Base-by-base conservation (phyloP, 2,113 vertebrate genomes). In the Panurus biarmicus region DNA sequence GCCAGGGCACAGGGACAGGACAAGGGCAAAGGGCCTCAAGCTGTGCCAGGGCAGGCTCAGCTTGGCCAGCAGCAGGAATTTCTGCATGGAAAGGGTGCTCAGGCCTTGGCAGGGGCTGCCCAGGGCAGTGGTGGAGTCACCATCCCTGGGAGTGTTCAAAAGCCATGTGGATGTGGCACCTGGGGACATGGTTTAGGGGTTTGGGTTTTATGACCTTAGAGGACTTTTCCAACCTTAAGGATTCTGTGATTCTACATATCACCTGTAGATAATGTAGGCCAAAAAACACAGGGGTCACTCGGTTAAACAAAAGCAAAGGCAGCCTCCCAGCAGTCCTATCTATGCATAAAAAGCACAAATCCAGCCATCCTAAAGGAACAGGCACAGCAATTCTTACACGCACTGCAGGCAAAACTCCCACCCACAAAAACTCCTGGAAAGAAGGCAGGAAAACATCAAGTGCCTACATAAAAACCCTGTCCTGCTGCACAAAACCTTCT, bases 91-190 rank as follows among this genome's bases (percentile, higher is more conserved):
- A 88, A 51, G 51, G 51, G 2, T n/a, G 67, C 22, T 57, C 31
- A 65, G 36, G 18, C 51, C 12, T 38, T 51, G 69, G 19, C 13
- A 73, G 33, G 38, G 51, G 19, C 76, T 74, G 7, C 38, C 28
- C 24, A 51, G 22, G 22, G 36, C n/a, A 6, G 3, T 2, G 1
- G 1, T 50, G 33, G 17, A 58, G 23, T 24, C 0, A 3, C 20
- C 23, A n/a, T 10, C 1, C 14, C 36, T 45, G 51, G 3, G 45
- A 0, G 38, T 14, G 6, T 12, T 25, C 6, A 24, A 58, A 80
- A 58, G 6, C 2, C 10, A 12, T 2, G 8, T 50, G 35, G 14
- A 48, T 22, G 44, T 50, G 50, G 17, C 44, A 51, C 44, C 1
- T 38, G 23, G 6, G n/a, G 38, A 45, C 28, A 8, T 6, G 44